phyloP scores from a whole-genome alignment of 2,113 vertebrate species.

The Morphnarchus princeps region DNA sequence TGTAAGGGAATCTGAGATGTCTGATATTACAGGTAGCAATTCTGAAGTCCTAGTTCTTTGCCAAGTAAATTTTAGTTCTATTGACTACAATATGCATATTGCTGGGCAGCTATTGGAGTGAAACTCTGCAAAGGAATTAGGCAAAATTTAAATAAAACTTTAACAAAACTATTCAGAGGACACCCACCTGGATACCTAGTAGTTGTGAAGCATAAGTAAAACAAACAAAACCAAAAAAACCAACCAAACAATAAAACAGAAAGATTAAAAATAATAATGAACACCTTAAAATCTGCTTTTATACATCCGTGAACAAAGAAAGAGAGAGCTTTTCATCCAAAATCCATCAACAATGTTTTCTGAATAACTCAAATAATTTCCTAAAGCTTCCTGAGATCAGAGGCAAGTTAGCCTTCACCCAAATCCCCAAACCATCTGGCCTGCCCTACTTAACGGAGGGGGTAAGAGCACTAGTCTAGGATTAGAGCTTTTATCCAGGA shows the following conservation, averaged over 20 bases:
- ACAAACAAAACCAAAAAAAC: not conserved
- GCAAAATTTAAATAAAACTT: not conserved
- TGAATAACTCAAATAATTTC: not conserved
- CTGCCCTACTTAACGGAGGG: not conserved
- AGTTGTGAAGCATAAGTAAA: not conserved
- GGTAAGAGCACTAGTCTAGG: not conserved
- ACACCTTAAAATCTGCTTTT: not conserved
- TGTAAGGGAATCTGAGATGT: not conserved
- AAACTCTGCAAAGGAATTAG: not conserved
- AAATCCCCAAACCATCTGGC: not conserved
- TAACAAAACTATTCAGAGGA: not conserved
- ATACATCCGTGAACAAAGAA: not conserved
- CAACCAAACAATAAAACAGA: not conserved
- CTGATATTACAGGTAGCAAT: not conserved
- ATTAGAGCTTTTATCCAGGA: not conserved
- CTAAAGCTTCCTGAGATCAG: not conserved
- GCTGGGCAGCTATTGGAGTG: not conserved
- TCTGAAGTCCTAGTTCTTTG: not conserved
- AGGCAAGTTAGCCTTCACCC: not conserved
- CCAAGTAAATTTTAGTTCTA: not conserved
- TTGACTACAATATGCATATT: not conserved
- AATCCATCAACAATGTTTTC: not conserved
- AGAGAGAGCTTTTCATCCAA: not conserved
- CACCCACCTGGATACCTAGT: rapidly evolving
- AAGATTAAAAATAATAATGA: not conserved